phyloP scores from a whole-genome alignment of 2,888 invertebrate species.

The Spilosoma lubricipeda region DNA sequence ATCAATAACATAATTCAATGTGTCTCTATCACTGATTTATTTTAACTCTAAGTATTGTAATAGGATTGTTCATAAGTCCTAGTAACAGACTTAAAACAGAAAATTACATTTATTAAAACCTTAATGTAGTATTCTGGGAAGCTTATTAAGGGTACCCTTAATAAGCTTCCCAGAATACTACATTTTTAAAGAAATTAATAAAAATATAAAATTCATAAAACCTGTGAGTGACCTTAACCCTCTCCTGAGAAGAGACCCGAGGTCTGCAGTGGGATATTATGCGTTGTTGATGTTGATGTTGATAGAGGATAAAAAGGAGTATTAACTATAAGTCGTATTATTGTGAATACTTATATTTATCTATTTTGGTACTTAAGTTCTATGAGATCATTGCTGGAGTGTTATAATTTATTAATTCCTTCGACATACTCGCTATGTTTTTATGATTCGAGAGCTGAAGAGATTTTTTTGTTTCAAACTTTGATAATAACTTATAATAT shows the following conservation, averaged over 20 bases:
- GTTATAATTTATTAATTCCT: background rate
- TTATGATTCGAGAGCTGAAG: background rate
- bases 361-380: background rate
- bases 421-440: background rate
- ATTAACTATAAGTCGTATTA: too few species aligned
- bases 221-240: too few species aligned
- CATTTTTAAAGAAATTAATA: background rate
- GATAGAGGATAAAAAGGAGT: too few species aligned
- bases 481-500: background rate
- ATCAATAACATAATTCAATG: conserved; percentile 64
- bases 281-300: too few species aligned
- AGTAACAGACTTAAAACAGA: background rate
- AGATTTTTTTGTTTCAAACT: background rate
- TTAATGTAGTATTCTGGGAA: background rate
- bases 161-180: too few species aligned
- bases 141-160: background rate
- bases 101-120: background rate
- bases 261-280: too few species aligned
- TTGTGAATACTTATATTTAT: too few species aligned
- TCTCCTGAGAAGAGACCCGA: too few species aligned
- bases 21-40: conserved; percentile 37
- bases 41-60: conserved; percentile 29
- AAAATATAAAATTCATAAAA: too few species aligned
- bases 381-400: background rate
- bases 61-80: background rate